Evolutionary conservation across 2,797 vertebrate species (phyloP), one percentile per base, ranked within the genome.

Genomic region (Sebastes flavidus): DNA sequence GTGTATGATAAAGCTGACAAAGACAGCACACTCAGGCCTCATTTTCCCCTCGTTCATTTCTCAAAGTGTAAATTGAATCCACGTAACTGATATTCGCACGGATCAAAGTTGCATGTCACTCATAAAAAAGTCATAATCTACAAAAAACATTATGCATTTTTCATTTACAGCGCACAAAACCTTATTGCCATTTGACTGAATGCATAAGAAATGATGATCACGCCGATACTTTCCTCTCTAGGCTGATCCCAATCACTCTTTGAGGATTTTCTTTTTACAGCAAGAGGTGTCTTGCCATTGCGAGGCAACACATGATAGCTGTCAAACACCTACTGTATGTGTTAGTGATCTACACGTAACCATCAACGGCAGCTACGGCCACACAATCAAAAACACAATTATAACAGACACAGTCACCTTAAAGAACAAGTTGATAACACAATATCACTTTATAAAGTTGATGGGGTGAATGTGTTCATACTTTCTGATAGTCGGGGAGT

Each of bases 1-100:
- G 54, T 60, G 36, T 72, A 82, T 71, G 38, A 49, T 49, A 49
- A 79, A 72, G 80, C 81, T 63, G 8, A 61, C 18, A 22, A 76
- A 58, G 27, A 14, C 42, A 8, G 55, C 58, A 42, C 46, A 46
- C 55, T 77, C 65, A 12, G 9, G 52, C 72, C 18, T 34, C 4
- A 4, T 36, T 74, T 62, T 14, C 22, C 25, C 36, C 38, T 76
- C 12, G 6, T 27, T 71, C 46, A 71, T 68, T 38, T 36, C 38
- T 65, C 12, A 55, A 72, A 63, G 25, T 36, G 9, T 42, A 30
- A 81, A 78, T 54, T 46, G 30, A 75, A 78, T 42, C 30, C 24
- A 8, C 2, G 2, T 22, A 22, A 52, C 29, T 58, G 38, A 66
- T 66, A 12, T 78, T 60, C 14, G 73, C 38, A 12, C 7, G 5